Conservation (phyloP, 2,888 invertebrate species). For the Reticulitermes lucifugus region DNA sequence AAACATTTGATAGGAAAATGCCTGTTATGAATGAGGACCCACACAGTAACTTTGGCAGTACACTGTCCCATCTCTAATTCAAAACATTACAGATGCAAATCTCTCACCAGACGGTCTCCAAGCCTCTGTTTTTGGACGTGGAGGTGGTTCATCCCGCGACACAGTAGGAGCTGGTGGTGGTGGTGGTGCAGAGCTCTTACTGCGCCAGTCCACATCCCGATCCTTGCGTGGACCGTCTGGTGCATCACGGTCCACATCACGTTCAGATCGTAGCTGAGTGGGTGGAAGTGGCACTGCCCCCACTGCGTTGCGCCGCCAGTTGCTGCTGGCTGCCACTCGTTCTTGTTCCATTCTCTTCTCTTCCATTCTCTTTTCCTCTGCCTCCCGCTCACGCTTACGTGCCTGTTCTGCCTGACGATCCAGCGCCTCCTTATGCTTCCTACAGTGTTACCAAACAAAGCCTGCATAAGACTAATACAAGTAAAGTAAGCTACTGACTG, state of each 20-base stretch:
- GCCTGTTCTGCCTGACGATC: constrained; percentile 75
- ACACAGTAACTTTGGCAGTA: no score
- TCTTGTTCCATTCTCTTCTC: constrained; percentile 60
- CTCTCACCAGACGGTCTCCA: constrained; percentile 32
- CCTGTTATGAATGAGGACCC: no score
- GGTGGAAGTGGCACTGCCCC: constrained; percentile 45
- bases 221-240: constrained; percentile 33
- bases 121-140: constrained; percentile 9
- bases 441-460: constrained; percentile 56
- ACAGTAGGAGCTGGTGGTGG: not conserved
- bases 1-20: no score
- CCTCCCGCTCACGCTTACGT: constrained; percentile 78
- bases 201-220: constrained; percentile 23
- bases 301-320: constrained; percentile 56
- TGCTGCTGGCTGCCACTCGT: constrained; percentile 54
- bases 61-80: no score
- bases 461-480: constrained; percentile 23
- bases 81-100: no score
- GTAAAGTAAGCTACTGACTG: no score
- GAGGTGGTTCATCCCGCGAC: not conserved
- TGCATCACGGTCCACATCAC: constrained; percentile 56
- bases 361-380: constrained; percentile 60
- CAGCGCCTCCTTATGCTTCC: constrained; percentile 75
- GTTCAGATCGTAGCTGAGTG: constrained; percentile 50
- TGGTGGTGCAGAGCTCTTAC: not conserved